phyloP scores from a whole-genome alignment of 2,888 invertebrate genomes.

The Aspidapion aeneum region DNA sequence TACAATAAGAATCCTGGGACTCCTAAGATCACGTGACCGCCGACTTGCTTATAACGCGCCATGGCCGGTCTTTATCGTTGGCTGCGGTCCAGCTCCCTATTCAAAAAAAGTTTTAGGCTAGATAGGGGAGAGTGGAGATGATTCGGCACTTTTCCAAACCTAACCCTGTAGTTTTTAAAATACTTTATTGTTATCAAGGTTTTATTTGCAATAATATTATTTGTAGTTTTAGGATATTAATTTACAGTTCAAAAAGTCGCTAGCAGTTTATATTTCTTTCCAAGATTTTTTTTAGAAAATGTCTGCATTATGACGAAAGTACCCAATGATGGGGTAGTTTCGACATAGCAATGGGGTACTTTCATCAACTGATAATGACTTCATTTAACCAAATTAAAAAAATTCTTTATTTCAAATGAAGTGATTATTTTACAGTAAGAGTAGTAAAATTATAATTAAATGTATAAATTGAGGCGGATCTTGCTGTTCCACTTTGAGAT shows the following conservation, averaged over 20 bases:
- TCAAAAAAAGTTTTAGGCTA: no score
- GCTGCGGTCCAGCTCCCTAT: no score
- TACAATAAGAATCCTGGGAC: no score
- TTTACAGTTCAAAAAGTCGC: neutral
- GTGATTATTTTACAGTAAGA: constrained; percentile 2
- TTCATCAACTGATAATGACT: constrained; percentile 4
- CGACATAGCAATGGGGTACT: constrained; percentile 13
- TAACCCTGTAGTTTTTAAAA: neutral
- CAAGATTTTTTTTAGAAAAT: constrained; percentile 1
- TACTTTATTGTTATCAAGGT: neutral
- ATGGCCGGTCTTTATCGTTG: no score
- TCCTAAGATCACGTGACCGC: no score
- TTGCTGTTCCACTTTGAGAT: constrained; percentile 9
- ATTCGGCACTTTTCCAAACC: neutral
- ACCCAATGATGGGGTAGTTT: constrained; percentile 9
- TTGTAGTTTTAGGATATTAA: neutral
- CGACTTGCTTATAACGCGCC: no score
- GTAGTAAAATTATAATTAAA: constrained; percentile 13
- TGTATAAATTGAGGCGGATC: constrained; percentile 12
- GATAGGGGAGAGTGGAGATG: neutral
- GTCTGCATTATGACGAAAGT: constrained; percentile 7
- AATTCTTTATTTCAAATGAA: neutral
- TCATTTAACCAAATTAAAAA: neutral
- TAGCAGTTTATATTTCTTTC: neutral
- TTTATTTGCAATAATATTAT: neutral